Percentiles rank a stretch among this genome's conserved stretches.
Evolutionary conservation across 1,140 invertebrate genomes (phyloP).

Genomic region (Penaeus indicus): DNA sequence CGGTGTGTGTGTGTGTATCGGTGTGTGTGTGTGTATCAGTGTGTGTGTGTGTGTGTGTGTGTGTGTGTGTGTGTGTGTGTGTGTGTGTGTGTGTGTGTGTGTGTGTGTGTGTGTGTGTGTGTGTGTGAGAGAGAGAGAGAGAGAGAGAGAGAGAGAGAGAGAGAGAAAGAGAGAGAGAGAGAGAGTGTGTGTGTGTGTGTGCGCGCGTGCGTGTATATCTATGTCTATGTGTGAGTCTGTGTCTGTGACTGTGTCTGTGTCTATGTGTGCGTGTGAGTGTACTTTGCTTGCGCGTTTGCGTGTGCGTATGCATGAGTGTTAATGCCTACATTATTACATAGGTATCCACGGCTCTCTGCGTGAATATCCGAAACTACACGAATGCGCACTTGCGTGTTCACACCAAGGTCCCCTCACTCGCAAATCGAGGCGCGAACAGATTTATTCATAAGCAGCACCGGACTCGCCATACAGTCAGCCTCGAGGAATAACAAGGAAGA

Average conservation of each 20-base stretch:
- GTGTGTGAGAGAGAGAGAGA: conserved; percentile 22
- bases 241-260: too few relatives aligned
- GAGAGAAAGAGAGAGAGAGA: conserved; percentile 39
- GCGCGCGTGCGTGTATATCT: too few relatives aligned
- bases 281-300: neutral
- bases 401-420: too few relatives aligned
- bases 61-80: neutral
- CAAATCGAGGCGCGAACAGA: too few relatives aligned
- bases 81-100: neutral
- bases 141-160: conserved; percentile 29
- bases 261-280: too few relatives aligned
- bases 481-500: neutral
- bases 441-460: too few relatives aligned
- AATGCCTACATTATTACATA: neutral
- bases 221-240: too few relatives aligned
- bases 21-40: neutral
- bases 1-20: neutral
- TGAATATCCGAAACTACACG: neutral
- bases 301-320: neutral
- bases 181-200: neutral
- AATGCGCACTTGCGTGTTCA: neutral
- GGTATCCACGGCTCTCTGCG: neutral
- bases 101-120: neutral
- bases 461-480: neutral
- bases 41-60: neutral